phyloP scores from a whole-genome alignment of 2,797 vertebrate genomes.

The Thunnus albacares region DNA sequence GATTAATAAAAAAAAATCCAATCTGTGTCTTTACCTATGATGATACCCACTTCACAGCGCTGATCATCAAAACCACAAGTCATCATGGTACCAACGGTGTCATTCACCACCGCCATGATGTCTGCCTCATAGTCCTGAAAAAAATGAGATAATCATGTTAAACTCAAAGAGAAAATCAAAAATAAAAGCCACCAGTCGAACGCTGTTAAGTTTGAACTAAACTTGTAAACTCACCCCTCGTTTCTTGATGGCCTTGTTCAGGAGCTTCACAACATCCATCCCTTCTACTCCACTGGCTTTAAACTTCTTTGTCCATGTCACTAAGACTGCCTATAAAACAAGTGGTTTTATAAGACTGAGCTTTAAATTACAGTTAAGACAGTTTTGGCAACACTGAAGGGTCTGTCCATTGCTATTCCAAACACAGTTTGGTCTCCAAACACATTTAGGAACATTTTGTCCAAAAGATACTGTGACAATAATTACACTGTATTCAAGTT shows the following conservation, averaged over 20 bases:
- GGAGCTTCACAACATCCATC: conserved; percentile 93
- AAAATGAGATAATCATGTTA: background rate
- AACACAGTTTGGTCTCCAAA: background rate
- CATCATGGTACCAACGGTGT: conserved; percentile 99
- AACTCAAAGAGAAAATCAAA: background rate
- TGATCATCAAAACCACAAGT: conserved; percentile 98
- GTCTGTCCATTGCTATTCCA: conserved; percentile 30
- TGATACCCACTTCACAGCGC: conserved; percentile 98
- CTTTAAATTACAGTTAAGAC: conserved; percentile 7
- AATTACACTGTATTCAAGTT: background rate
- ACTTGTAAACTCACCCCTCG: conserved; percentile 88
- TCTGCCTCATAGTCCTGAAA: conserved; percentile 96
- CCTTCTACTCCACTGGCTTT: conserved; percentile 96
- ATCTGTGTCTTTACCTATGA: conserved; percentile 89
- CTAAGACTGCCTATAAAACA: conserved; percentile 88
- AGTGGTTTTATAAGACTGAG: background rate
- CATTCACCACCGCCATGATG: conserved; percentile 98
- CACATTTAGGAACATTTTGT: background rate
- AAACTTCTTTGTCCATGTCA: conserved; percentile 98
- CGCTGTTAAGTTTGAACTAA: background rate
- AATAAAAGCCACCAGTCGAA: background rate
- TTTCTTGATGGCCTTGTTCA: conserved; percentile 97
- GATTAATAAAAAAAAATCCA: background rate
- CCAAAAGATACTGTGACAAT: background rate
- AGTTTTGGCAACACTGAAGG: background rate